A percentile compares a stretch with the other conserved stretches of the same genome.
Conservation (phyloP, 2,113 vertebrate species). For the Piprites chloris region DNA sequence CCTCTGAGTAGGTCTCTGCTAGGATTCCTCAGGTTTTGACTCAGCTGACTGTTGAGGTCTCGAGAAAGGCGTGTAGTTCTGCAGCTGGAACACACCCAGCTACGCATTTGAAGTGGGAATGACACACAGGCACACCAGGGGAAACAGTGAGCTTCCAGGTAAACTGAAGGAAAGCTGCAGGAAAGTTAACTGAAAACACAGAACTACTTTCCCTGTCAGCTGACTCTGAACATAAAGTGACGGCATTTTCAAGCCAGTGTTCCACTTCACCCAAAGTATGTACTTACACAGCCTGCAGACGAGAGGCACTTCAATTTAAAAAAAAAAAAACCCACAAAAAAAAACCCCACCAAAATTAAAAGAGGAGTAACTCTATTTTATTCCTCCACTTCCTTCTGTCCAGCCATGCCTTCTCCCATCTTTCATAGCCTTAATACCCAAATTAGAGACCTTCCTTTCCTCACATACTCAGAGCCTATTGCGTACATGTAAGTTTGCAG, state of each 20-base stretch:
- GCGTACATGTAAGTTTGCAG: neutral
- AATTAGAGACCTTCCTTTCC: constrained; percentile 21
- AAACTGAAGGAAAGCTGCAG: neutral
- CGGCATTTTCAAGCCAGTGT: neutral
- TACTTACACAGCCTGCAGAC: neutral
- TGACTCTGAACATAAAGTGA: neutral
- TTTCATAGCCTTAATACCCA: neutral
- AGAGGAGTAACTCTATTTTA: neutral
- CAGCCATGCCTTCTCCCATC: neutral
- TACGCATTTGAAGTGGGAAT: neutral
- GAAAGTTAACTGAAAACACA: neutral
- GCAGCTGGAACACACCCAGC: neutral
- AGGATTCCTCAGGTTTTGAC: neutral
- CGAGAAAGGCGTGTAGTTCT: neutral
- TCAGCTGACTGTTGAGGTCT: neutral
- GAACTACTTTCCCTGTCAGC: neutral
- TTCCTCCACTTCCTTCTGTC: neutral
- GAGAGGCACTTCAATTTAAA: neutral
- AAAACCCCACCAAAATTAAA: accelerated
- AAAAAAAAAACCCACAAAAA: neutral
- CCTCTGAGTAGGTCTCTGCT: neutral
- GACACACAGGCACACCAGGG: no score
- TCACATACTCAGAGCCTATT: neutral
- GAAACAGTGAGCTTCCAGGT: neutral
- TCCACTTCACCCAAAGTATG: neutral